Percentiles rank a stretch among this genome's conserved stretches.
phyloP scores from a whole-genome alignment of 2,797 vertebrate genomes.

The Sebastes vulpes region DNA sequence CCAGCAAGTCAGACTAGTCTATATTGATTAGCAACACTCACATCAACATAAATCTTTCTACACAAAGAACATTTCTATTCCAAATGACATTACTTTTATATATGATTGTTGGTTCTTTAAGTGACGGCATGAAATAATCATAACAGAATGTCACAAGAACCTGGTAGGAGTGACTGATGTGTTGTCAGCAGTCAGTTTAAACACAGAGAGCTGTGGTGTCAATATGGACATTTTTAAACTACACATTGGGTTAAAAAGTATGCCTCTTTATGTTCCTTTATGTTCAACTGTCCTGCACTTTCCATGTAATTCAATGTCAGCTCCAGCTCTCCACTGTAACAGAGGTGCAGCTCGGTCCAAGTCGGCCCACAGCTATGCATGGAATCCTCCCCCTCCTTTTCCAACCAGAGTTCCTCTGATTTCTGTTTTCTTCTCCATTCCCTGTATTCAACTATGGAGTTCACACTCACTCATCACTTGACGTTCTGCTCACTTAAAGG shows the following conservation, averaged over 20 bases:
- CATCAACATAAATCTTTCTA: neutral
- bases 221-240: neutral
- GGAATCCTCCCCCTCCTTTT: slow-evolving; percentile 64
- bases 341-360: slow-evolving; percentile 21
- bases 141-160: neutral
- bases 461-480: neutral
- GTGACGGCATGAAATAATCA: neutral
- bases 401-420: slow-evolving; percentile 23
- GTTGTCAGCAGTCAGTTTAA: neutral
- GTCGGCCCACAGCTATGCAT: slow-evolving; percentile 61
- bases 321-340: slow-evolving; percentile 15
- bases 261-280: slow-evolving; percentile 3
- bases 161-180: neutral
- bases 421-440: slow-evolving; percentile 43
- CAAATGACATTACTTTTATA: neutral
- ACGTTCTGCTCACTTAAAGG: neutral
- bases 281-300: neutral
- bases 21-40: neutral
- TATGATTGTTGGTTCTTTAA: neutral
- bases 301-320: slow-evolving; percentile 1
- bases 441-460: neutral
- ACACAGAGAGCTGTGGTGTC: neutral
- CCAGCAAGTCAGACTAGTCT: neutral
- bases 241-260: neutral
- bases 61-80: neutral